phyloP scores from a whole-genome alignment of 2,888 invertebrate genomes.

The Opisthograptis luteolata region DNA sequence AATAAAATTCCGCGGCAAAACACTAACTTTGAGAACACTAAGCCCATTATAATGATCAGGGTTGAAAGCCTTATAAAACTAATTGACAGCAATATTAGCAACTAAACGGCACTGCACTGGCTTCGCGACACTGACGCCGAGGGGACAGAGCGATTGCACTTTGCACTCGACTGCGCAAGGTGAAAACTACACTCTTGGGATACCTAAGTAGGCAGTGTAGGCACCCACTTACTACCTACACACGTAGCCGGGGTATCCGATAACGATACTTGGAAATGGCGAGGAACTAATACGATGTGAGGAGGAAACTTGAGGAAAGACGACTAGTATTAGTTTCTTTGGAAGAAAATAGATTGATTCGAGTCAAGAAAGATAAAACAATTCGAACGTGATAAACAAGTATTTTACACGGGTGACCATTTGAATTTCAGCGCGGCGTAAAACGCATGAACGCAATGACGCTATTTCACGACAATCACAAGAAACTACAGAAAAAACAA shows the following conservation, averaged over 20 bases:
- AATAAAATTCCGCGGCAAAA: too few species aligned
- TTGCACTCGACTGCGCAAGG: constrained; percentile 50
- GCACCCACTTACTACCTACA: not conserved
- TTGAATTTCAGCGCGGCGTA: too few species aligned
- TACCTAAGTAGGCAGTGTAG: not conserved
- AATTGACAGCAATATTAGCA: constrained; percentile 19
- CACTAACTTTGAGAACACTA: not conserved
- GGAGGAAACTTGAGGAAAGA: too few species aligned
- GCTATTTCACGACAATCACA: too few species aligned
- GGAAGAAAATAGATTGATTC: too few species aligned
- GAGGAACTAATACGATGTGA: constrained; percentile 15
- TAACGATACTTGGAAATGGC: constrained; percentile 18
- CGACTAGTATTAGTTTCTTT: too few species aligned
- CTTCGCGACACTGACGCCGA: constrained; percentile 56
- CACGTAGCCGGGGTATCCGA: constrained; percentile 11
- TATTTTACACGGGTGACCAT: too few species aligned
- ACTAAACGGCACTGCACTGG: constrained; percentile 48
- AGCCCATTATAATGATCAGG: not conserved
- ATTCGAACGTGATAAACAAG: too few species aligned
- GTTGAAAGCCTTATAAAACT: constrained; percentile 16
- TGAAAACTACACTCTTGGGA: constrained; percentile 51
- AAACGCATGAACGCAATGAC: too few species aligned
- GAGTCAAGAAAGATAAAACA: too few species aligned
- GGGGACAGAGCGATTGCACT: constrained; percentile 46
- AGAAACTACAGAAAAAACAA: too few species aligned